Conservation (phyloP, 2,888 invertebrate species). For the Acronicta leporina region DNA sequence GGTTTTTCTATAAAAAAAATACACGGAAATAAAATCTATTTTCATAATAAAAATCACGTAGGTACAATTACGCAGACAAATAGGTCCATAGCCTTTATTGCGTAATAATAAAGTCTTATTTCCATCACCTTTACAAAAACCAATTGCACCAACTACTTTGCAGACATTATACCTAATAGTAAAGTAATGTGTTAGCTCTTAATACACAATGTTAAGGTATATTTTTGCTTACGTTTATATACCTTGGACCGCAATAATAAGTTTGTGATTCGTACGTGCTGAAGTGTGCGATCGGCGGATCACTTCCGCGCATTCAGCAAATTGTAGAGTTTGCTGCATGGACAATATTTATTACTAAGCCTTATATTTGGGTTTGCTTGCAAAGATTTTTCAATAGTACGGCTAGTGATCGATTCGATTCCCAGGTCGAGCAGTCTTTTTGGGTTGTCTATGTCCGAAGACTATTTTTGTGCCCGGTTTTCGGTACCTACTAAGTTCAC, state of each 20-base stretch:
- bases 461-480: no score
- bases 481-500: no score
- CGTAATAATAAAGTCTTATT: slow-evolving; percentile 1
- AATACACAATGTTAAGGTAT: background rate
- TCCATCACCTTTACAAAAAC: background rate
- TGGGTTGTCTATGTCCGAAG: no score
- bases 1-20: no score
- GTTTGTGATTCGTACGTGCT: slow-evolving; percentile 32
- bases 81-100: background rate
- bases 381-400: background rate
- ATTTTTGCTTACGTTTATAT: slow-evolving; percentile 1
- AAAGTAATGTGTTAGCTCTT: slow-evolving; percentile 16
- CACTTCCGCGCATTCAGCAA: slow-evolving; percentile 46
- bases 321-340: slow-evolving; percentile 29
- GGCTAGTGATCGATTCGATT: no score
- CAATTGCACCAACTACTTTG: slow-evolving; percentile 1
- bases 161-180: background rate
- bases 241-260: slow-evolving; percentile 17
- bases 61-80: background rate
- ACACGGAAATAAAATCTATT: no score
- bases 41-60: background rate
- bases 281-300: slow-evolving; percentile 26
- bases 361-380: slow-evolving; percentile 24
- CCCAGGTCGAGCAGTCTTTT: no score
- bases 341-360: slow-evolving; percentile 8